Evolutionary conservation across 2,797 vertebrate genomes (phyloP).

Genomic region (Diplodus sargus): DNA sequence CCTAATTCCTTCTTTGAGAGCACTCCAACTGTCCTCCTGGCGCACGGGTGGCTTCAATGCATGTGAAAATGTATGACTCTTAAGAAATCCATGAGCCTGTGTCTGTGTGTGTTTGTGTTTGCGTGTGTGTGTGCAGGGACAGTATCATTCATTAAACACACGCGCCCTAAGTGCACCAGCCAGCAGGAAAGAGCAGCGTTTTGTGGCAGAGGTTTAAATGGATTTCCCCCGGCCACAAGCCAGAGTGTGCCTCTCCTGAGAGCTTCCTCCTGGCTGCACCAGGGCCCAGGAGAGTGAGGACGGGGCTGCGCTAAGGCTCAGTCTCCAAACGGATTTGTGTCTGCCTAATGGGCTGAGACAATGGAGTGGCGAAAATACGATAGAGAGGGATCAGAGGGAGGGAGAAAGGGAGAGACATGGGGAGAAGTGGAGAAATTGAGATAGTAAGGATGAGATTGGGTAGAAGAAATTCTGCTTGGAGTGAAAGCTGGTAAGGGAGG

Average conservation of each 20-base stretch:
- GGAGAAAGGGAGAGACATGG: slow-evolving; percentile 3
- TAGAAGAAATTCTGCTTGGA: slow-evolving; percentile 43
- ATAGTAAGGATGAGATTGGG: slow-evolving; percentile 51
- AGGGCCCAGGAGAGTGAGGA: slow-evolving; percentile 65
- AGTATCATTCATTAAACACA: slow-evolving; percentile 66
- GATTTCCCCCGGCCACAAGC: slow-evolving; percentile 70
- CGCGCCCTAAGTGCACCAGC: slow-evolving; percentile 54
- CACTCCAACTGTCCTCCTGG: not conserved
- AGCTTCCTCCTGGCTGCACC: slow-evolving; percentile 69
- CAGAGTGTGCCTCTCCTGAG: slow-evolving; percentile 66
- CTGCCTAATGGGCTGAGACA: slow-evolving; percentile 82
- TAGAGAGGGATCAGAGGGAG: slow-evolving; percentile 63
- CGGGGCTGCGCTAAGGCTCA: slow-evolving; percentile 53
- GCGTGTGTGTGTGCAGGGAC: slow-evolving; percentile 22
- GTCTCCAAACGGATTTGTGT: slow-evolving; percentile 81
- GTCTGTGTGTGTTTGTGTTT: slow-evolving; percentile 26
- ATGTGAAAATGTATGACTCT: slow-evolving; percentile 41
- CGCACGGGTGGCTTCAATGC: slow-evolving; percentile 3
- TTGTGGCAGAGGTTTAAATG: slow-evolving; percentile 74
- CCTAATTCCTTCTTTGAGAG: slow-evolving; percentile 16
- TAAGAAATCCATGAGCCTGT: slow-evolving; percentile 26
- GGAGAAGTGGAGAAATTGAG: slow-evolving; percentile 54
- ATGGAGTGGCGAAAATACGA: slow-evolving; percentile 73
- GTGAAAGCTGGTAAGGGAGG: slow-evolving; percentile 19
- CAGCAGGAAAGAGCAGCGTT: slow-evolving; percentile 58